phyloP scores from a whole-genome alignment of 2,113 vertebrate genomes.

The Nothocercus nigrocapillus region DNA sequence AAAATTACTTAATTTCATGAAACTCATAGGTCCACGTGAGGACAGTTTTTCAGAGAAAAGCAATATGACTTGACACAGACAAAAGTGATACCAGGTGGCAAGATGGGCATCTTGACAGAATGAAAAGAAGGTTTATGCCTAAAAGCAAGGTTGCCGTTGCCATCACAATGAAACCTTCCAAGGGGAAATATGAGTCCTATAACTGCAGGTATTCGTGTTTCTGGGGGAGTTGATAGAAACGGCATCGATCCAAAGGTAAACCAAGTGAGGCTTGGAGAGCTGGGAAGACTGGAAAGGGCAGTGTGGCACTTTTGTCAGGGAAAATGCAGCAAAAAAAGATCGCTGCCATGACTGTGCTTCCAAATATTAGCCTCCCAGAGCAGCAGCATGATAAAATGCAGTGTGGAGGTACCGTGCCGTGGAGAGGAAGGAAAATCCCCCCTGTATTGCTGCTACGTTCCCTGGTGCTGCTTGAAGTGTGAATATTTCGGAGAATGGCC shows the following conservation, averaged over 20 bases:
- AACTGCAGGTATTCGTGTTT: not conserved
- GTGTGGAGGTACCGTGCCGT: no score
- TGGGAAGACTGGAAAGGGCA: not conserved
- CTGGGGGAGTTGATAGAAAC: not conserved
- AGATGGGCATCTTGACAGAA: not conserved
- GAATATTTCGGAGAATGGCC: not conserved
- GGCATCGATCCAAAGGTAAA: not conserved
- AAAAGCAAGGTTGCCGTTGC: not conserved
- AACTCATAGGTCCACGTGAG: not conserved
- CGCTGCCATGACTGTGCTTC: not conserved
- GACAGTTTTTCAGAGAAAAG: not conserved
- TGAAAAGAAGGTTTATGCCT: not conserved
- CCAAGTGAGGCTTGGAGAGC: fast-evolving
- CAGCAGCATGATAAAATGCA: not conserved
- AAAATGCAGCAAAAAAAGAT: not conserved
- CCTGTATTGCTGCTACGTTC: not conserved
- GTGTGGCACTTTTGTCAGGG: not conserved
- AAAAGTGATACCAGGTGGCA: not conserved
- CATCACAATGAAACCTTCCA: not conserved
- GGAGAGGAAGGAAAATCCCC: not conserved
- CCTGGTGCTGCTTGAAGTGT: fast-evolving
- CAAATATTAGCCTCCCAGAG: not conserved
- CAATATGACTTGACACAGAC: not conserved
- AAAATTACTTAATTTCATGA: not conserved
- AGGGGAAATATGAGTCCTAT: not conserved